Conservation (phyloP, 2,113 vertebrate genomes). For the Poecilia latipinna region DNA sequence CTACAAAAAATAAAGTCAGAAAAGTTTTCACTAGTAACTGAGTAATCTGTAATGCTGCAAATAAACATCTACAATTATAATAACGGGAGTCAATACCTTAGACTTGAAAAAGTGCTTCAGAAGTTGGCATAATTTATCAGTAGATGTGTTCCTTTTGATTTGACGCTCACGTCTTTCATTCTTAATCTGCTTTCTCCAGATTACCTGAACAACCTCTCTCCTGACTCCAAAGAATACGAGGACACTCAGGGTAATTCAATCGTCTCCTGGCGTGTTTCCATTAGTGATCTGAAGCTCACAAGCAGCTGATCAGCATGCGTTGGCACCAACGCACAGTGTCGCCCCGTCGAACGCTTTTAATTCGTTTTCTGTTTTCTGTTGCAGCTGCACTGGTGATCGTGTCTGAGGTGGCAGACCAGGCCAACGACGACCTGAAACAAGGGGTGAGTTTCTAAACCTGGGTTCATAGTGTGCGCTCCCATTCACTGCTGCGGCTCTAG, state of each 20-base stretch:
- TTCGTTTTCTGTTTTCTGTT: slow-evolving; percentile 46
- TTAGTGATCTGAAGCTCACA: neutral
- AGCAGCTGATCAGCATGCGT: slow-evolving; percentile 27
- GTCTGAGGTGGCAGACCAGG: slow-evolving; percentile 89
- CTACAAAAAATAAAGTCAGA: too few relatives aligned
- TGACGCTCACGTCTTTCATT: neutral
- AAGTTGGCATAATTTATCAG: neutral
- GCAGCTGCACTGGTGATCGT: slow-evolving; percentile 90
- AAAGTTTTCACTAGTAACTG: too few relatives aligned
- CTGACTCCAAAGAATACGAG: slow-evolving; percentile 91
- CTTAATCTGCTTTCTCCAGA: slow-evolving; percentile 79
- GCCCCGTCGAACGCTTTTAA: slow-evolving; percentile 7
- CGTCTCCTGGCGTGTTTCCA: neutral
- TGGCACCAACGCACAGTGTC: slow-evolving; percentile 9
- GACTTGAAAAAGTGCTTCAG: neutral
- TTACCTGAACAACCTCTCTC: slow-evolving; percentile 96
- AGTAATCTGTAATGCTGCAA: neutral
- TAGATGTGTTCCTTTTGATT: neutral
- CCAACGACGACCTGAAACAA: slow-evolving; percentile 92
- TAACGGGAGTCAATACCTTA: too few relatives aligned
- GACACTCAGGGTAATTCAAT: slow-evolving; percentile 87
- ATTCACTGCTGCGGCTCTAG: slow-evolving; percentile 20
- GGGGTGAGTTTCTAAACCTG: slow-evolving; percentile 85
- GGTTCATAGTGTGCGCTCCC: slow-evolving; percentile 17
- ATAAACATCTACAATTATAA: neutral